phyloP scores from a whole-genome alignment of 2,888 invertebrate genomes.

The Dorcus parallelipipedus region DNA sequence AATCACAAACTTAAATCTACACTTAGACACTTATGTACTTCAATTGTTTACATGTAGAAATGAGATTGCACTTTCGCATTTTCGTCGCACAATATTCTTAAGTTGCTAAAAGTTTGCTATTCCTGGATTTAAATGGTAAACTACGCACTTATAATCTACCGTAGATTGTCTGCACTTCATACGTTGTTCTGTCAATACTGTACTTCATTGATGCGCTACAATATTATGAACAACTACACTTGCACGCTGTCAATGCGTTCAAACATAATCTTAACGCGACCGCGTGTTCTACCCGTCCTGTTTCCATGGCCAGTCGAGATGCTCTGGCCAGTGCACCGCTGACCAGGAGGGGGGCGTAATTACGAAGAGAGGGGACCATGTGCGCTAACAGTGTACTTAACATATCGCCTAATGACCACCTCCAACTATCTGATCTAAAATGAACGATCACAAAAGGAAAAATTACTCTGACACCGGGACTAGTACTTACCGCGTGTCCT shows the following conservation, averaged over 20 bases:
- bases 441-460: conserved; percentile 7
- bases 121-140: too few relatives aligned
- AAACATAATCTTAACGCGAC: conserved; percentile 21
- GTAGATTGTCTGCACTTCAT: too few relatives aligned
- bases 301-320: conserved; percentile 49
- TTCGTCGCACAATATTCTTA: too few relatives aligned
- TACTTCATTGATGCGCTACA: too few relatives aligned
- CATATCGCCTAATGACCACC: conserved; percentile 43
- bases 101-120: too few relatives aligned
- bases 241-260: conserved; percentile 11
- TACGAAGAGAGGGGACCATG: conserved; percentile 41
- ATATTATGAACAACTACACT: neutral
- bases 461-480: neutral
- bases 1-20: too few relatives aligned
- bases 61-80: too few relatives aligned
- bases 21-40: too few relatives aligned
- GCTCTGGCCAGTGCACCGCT: conserved; percentile 49
- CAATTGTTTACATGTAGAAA: too few relatives aligned
- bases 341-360: conserved; percentile 47
- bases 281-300: conserved; percentile 36
- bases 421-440: conserved; percentile 18
- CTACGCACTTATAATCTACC: too few relatives aligned
- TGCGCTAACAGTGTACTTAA: conserved; percentile 47
- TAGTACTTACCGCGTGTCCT: too few relatives aligned
- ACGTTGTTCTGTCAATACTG: too few relatives aligned